Percentiles rank a stretch among this genome's conserved stretches.
Conservation (phyloP, 1,140 invertebrate species). For the Lepidotrigona ventralis region DNA sequence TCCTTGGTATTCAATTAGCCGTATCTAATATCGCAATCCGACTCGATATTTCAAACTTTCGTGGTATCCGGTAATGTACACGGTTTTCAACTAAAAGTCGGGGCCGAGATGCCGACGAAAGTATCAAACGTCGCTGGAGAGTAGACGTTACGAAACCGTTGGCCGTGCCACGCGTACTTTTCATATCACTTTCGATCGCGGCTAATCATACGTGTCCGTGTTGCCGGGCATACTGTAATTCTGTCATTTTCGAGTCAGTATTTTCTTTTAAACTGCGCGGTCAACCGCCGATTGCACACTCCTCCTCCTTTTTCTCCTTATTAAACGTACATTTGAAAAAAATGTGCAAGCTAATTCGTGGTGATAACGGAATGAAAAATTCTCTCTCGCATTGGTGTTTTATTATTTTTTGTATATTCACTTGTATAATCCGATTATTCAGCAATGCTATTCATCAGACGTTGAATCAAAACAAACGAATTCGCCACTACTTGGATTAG, state of each 20-base stretch:
- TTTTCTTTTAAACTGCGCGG: not conserved
- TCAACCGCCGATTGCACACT: not conserved
- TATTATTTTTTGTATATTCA: no score
- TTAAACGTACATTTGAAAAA: not conserved
- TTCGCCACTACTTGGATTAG: no score
- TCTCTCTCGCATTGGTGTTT: no score
- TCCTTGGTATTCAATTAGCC: conserved; percentile 44
- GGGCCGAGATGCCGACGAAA: conserved; percentile 14
- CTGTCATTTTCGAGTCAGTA: not conserved
- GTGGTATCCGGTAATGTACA: conserved; percentile 11
- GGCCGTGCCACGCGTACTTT: conserved; percentile 10
- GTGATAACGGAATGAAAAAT: no score
- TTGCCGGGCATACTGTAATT: not conserved
- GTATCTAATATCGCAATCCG: conserved; percentile 45
- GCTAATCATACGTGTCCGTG: conserved; percentile 25
- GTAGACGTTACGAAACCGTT: conserved; percentile 34
- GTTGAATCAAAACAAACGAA: no score
- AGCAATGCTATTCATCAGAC: no score
- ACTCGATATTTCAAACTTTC: conserved; percentile 52
- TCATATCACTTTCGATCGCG: conserved; percentile 23
- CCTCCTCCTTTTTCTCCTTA: conserved; percentile 58
- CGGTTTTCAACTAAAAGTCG: conserved; percentile 12
- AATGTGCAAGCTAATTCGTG: no score
- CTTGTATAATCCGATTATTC: no score
- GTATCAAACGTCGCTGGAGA: conserved; percentile 11